Conservation (phyloP, 53 echinoderm and acorn worm species). For the Crossaster papposus region DNA sequence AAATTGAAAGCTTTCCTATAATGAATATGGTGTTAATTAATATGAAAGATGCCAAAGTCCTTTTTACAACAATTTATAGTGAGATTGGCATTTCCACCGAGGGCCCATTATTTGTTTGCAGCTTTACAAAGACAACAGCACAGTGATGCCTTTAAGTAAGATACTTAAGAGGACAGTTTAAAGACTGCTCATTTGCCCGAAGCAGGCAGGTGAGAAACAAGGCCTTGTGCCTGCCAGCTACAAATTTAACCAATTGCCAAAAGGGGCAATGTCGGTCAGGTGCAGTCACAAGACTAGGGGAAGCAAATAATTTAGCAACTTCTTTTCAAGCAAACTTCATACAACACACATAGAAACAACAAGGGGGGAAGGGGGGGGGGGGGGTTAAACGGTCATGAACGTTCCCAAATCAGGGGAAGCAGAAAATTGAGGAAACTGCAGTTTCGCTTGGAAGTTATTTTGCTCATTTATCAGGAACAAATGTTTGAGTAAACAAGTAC, state of each 20-base stretch:
- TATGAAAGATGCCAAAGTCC: no score
- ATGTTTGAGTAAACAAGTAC: neutral
- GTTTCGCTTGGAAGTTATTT: neutral
- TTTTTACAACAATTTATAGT: no score
- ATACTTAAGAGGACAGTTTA: neutral
- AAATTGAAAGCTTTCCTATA: no score
- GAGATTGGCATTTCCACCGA: no score
- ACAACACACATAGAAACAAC: neutral
- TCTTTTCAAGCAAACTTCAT: conserved; percentile 4
- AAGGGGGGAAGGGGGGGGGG: neutral
- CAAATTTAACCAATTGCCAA: neutral
- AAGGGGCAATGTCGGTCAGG: conserved; percentile 40
- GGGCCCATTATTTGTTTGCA: no score
- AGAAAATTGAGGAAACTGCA: neutral
- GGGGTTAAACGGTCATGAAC: neutral
- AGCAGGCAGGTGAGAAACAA: neutral
- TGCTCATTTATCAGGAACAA: neutral
- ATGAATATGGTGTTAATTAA: no score
- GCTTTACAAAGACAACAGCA: neutral
- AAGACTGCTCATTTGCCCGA: neutral
- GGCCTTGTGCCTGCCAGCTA: neutral
- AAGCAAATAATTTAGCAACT: conserved; percentile 1
- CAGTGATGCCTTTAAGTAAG: neutral
- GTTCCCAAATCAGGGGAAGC: neutral
- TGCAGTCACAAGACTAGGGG: conserved; percentile 45